Conservation (phyloP, 2,888 invertebrate genomes). For the Ochropleura plecta region DNA sequence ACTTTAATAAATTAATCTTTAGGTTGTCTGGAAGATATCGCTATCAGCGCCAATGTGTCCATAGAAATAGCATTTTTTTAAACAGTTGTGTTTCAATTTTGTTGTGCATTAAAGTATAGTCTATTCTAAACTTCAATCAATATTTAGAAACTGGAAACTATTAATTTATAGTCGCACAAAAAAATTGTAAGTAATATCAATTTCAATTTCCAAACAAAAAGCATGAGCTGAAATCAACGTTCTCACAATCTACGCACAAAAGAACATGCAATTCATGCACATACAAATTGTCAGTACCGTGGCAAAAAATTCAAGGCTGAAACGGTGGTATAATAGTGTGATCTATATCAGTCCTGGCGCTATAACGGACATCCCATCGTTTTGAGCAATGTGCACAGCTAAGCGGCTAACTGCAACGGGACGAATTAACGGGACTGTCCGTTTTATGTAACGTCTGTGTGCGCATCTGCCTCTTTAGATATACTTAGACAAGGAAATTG, state of each 20-base stretch:
- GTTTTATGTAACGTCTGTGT: slow-evolving; percentile 45
- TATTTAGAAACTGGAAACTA: slow-evolving; percentile 11
- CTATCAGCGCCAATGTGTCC: no score
- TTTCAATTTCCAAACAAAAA: slow-evolving; percentile 36
- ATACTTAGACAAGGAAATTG: slow-evolving; percentile 4
- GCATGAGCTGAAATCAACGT: slow-evolving; percentile 8
- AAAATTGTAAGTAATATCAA: slow-evolving; percentile 20
- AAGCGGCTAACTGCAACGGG: slow-evolving; percentile 60
- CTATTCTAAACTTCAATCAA: not conserved
- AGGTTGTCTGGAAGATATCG: no score
- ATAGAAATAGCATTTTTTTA: no score
- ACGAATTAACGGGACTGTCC: slow-evolving; percentile 63
- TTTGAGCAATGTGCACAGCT: slow-evolving; percentile 54
- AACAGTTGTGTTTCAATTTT: no score
- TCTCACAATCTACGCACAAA: slow-evolving; percentile 39
- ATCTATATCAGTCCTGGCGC: slow-evolving; percentile 58
- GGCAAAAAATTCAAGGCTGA: slow-evolving; percentile 60
- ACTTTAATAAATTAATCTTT: not conserved
- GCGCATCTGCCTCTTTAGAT: slow-evolving; percentile 33
- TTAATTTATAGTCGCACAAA: slow-evolving; percentile 28
- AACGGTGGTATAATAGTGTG: slow-evolving; percentile 49
- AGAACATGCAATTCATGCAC: slow-evolving; percentile 53
- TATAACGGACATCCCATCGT: slow-evolving; percentile 67
- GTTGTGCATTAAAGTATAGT: no score
- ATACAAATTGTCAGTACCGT: slow-evolving; percentile 31